These are phyloP conservation scores for Pseudopodoces humilis DNA, from an alignment of 2,113 vertebrate genomes.

Conservation along the genomic window DNA sequence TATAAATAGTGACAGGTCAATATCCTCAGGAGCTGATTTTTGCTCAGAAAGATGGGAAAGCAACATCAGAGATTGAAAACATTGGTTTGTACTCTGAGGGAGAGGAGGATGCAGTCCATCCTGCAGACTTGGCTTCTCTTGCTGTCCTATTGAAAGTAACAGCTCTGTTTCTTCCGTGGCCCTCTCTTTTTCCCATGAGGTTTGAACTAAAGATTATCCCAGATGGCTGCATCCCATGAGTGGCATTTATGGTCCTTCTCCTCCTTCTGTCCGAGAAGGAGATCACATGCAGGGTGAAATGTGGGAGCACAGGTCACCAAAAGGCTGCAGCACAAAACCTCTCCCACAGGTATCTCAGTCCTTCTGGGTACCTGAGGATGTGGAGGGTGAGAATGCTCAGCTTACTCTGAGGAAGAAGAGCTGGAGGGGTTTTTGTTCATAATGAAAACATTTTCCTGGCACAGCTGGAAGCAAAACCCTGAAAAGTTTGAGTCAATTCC, in stretches of 20 bases:
- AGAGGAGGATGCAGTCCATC: background rate
- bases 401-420: background rate
- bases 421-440: background rate
- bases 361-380: background rate
- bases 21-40: background rate
- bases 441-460: background rate
- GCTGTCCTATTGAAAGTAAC: background rate
- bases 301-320: background rate
- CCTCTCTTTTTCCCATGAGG: background rate
- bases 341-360: background rate
- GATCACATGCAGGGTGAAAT: rapidly evolving
- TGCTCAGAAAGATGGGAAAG: background rate
- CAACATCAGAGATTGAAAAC: background rate
- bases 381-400: background rate
- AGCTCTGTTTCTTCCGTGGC: background rate
- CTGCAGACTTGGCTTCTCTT: background rate
- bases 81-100: background rate
- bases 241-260: background rate
- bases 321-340: background rate
- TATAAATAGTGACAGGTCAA: background rate
- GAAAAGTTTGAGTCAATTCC: background rate
- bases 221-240: background rate
- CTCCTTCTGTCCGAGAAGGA: background rate
- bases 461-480: background rate
- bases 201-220: background rate